A percentile compares a stretch with the other conserved stretches of the same genome.
These are phyloP conservation scores for Drosophila pandora DNA, from an alignment of 1,140 invertebrate species.

Conservation along the genomic window DNA sequence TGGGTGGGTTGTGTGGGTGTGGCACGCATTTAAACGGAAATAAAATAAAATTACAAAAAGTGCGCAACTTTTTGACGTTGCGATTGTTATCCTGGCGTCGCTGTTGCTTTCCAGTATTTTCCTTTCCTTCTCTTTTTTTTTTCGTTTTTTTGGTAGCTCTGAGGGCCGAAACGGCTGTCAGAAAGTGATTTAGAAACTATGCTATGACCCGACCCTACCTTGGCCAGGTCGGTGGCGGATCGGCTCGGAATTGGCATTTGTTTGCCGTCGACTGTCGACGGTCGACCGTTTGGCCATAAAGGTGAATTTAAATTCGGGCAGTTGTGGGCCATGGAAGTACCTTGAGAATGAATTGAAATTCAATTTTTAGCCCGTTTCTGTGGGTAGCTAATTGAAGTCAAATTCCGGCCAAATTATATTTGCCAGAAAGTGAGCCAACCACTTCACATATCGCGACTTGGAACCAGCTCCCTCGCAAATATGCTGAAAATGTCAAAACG, in stretches of 20 bases:
- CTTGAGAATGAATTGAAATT: constrained; percentile 63
- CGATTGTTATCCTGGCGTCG: constrained; percentile 70
- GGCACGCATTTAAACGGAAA: constrained; percentile 78
- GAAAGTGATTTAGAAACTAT: constrained; percentile 81
- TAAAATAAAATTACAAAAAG: constrained; percentile 82
- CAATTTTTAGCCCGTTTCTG: constrained; percentile 55
- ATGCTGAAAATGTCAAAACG: constrained; percentile 71
- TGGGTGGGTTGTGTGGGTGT: constrained; percentile 5
- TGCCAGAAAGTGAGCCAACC: neutral
- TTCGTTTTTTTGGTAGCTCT: constrained; percentile 2
- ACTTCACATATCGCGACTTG: constrained; percentile 24
- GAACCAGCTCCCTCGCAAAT: constrained; percentile 39
- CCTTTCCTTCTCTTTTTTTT: constrained; percentile 5
- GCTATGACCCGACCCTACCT: constrained; percentile 46
- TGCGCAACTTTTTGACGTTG: constrained; percentile 78
- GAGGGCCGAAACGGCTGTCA: constrained; percentile 64
- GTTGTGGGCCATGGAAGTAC: constrained; percentile 31
- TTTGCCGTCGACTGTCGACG: constrained; percentile 55
- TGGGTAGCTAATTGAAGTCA: constrained; percentile 30
- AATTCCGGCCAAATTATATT: constrained; percentile 25
- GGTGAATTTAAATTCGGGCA: constrained; percentile 71
- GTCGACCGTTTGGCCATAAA: constrained; percentile 61
- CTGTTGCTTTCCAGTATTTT: constrained; percentile 31
- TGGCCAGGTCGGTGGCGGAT: constrained; percentile 23
- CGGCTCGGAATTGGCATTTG: constrained; percentile 42